Conservation (phyloP, 2,797 vertebrate species). For the Tragopan temminckii region DNA sequence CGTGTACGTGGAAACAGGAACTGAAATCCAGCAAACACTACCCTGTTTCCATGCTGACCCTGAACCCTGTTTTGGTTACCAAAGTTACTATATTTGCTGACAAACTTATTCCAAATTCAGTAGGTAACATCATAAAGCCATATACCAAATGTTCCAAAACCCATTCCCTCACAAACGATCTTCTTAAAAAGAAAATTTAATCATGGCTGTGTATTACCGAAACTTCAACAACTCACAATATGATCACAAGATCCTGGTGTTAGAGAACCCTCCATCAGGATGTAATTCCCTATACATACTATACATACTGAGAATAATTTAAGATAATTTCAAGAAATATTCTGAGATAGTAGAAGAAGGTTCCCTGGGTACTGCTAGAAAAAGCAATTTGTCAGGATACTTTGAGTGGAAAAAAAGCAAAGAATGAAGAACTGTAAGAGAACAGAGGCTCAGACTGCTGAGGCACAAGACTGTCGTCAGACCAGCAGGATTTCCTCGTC, state of each 20-base stretch:
- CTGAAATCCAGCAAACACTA: neutral
- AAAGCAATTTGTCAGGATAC: neutral
- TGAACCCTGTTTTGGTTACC: neutral
- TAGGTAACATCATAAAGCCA: neutral
- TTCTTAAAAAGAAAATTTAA: neutral
- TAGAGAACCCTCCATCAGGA: neutral
- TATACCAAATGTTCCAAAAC: neutral
- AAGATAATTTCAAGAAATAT: neutral
- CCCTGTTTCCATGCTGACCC: neutral
- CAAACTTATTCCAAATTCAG: neutral
- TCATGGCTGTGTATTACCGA: neutral
- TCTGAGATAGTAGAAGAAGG: neutral
- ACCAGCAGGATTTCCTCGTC: neutral
- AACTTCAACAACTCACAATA: neutral
- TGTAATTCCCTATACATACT: neutral
- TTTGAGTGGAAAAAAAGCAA: neutral
- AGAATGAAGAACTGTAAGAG: neutral
- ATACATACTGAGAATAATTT: neutral
- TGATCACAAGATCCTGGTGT: fast-evolving
- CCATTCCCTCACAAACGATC: neutral
- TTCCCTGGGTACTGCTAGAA: neutral
- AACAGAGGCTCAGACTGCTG: neutral
- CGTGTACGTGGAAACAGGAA: neutral
- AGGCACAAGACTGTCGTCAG: neutral
- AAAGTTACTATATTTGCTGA: neutral